These are phyloP conservation scores for Anomalospiza imberbis DNA, from an alignment of 2,797 vertebrate genomes.

Conservation along the genomic window DNA sequence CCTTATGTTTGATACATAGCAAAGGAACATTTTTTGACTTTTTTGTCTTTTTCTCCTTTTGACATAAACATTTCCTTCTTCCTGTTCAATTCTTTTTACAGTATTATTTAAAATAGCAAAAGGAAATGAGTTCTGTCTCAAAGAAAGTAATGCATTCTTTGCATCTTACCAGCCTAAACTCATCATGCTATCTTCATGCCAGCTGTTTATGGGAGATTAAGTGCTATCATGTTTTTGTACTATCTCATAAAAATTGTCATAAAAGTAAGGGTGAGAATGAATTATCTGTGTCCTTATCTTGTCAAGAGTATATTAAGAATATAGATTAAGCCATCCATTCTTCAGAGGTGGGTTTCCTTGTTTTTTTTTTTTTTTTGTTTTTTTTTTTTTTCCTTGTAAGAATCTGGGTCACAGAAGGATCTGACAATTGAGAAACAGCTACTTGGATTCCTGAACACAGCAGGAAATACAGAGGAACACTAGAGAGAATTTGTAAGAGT, in stretches of 20 bases:
- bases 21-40: background rate
- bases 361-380: no score
- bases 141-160: background rate
- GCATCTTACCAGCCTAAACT: background rate
- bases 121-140: background rate
- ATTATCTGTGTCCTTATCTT: background rate
- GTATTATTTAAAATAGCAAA: conserved; percentile 30
- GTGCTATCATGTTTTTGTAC: background rate
- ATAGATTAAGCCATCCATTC: background rate
- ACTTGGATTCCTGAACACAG: background rate
- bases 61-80: background rate
- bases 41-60: background rate
- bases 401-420: background rate
- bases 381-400: background rate
- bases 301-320: background rate
- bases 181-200: background rate
- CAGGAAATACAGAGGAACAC: background rate
- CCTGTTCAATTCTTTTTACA: background rate
- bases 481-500: background rate
- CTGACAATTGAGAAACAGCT: background rate
- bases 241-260: background rate
- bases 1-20: background rate
- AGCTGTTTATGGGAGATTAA: conserved; percentile 20
- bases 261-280: background rate
- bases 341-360: background rate